Evolutionary conservation across 64 coral and sea anemone species (phyloP).

Genomic region (Trachythela sp.): DNA sequence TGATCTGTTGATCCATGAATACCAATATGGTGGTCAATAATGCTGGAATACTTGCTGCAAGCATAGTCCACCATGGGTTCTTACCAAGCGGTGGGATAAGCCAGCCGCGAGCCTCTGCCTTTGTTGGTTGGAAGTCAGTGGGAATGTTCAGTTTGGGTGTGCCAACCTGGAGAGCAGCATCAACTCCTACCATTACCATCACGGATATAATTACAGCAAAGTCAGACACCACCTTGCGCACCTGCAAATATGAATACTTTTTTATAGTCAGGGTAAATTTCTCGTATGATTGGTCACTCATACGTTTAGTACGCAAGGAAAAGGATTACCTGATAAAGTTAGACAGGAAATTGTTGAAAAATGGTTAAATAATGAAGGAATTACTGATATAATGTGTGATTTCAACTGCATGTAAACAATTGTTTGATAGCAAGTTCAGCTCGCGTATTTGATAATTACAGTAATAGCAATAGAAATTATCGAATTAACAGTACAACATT

Average conservation of each 20-base stretch:
- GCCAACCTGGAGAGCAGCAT: constrained; percentile 57
- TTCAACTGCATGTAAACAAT: no score
- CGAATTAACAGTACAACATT: no score
- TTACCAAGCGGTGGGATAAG: constrained; percentile 68
- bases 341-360: no score
- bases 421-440: no score
- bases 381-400: no score
- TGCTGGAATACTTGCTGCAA: constrained; percentile 81
- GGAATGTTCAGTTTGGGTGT: constrained; percentile 86
- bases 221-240: constrained; percentile 73
- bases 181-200: constrained; percentile 72
- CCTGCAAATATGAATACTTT: constrained; percentile 38
- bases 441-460: no score
- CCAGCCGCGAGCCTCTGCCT: constrained; percentile 59
- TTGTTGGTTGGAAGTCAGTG: constrained; percentile 67
- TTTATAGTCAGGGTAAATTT: no score
- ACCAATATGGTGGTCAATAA: constrained; percentile 77
- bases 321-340: background rate
- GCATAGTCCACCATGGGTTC: constrained; percentile 77
- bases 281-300: background rate
- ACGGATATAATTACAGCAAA: constrained; percentile 87
- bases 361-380: no score
- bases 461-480: no score
- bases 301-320: background rate
- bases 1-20: constrained; percentile 99